Conservation (phyloP, 2,888 invertebrate genomes). For the Cheilosia impressa region DNA sequence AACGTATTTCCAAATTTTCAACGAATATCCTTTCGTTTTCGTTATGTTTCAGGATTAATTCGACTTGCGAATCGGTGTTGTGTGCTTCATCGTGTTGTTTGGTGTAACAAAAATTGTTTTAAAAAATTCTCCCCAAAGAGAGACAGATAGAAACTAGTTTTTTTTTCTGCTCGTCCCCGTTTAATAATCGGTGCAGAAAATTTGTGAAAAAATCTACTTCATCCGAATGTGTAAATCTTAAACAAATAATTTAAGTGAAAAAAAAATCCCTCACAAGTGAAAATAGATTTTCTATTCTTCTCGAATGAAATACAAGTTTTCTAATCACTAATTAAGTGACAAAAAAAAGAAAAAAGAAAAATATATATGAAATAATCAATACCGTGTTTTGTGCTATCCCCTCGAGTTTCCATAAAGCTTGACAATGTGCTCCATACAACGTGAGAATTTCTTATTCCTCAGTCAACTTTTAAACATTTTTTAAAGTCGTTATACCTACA, state of each 20-base stretch:
- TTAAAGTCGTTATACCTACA: conserved; percentile 44
- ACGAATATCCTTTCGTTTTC: conserved; percentile 75
- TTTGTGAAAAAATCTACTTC: background rate
- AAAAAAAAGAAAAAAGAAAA: conserved; percentile 44
- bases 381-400: conserved; percentile 73
- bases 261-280: conserved; percentile 15
- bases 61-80: conserved; percentile 71
- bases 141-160: conserved; percentile 23
- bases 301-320: conserved; percentile 12
- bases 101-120: conserved; percentile 8
- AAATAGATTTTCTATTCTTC: conserved; percentile 10
- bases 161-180: background rate
- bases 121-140: conserved; percentile 14
- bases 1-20: conserved; percentile 63
- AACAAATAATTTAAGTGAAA: background rate
- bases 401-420: conserved; percentile 68
- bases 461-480: conserved; percentile 51
- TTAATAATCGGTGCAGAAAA: background rate
- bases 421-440: conserved; percentile 73
- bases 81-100: conserved; percentile 56
- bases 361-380: conserved; percentile 65
- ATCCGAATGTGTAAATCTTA: conserved; percentile 4
- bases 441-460: conserved; percentile 71
- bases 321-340: conserved; percentile 48
- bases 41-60: conserved; percentile 72